Conservation (phyloP, 2,797 vertebrate genomes). For the Malacoctenus gilli region DNA sequence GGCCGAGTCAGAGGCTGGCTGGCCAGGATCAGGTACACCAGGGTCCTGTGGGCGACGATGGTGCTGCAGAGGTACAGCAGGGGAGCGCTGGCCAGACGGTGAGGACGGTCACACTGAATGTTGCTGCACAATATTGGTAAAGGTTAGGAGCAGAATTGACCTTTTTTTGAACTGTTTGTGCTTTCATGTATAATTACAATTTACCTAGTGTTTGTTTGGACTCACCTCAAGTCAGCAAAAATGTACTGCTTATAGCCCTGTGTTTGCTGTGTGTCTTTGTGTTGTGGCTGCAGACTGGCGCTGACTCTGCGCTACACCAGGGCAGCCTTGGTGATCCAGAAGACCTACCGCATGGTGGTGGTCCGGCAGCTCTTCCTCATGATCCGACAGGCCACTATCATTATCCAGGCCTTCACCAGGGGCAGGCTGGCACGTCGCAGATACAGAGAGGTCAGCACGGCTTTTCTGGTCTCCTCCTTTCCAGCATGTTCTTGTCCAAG, state of each 20-base stretch:
- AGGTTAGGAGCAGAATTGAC: too few species aligned
- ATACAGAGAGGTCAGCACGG: conserved; percentile 63
- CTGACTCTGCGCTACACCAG: conserved; percentile 69
- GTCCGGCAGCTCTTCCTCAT: conserved; percentile 68
- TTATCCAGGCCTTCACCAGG: conserved; percentile 81
- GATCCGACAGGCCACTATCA: conserved; percentile 69
- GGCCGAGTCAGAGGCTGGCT: conserved; percentile 81
- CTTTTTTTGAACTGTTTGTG: background rate
- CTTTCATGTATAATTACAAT: too few species aligned
- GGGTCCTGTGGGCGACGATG: conserved; percentile 42
- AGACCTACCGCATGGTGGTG: conserved; percentile 75
- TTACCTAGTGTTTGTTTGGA: too few species aligned
- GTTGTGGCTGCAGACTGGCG: conserved; percentile 53
- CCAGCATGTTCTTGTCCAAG: too few species aligned
- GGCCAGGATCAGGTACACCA: conserved; percentile 55
- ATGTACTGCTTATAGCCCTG: too few species aligned
- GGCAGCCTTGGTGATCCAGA: conserved; percentile 83
- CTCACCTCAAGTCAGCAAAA: too few species aligned
- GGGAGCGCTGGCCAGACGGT: conserved; percentile 79
- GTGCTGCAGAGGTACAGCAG: conserved; percentile 78
- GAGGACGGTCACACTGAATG: too few species aligned
- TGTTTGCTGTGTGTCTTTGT: background rate
- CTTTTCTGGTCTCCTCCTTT: too few species aligned
- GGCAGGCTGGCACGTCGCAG: conserved; percentile 66
- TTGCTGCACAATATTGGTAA: too few species aligned